Percentiles rank a stretch among this genome's conserved stretches.
Conservation (phyloP, 2,797 vertebrate species). For the Pangasius djambal region DNA sequence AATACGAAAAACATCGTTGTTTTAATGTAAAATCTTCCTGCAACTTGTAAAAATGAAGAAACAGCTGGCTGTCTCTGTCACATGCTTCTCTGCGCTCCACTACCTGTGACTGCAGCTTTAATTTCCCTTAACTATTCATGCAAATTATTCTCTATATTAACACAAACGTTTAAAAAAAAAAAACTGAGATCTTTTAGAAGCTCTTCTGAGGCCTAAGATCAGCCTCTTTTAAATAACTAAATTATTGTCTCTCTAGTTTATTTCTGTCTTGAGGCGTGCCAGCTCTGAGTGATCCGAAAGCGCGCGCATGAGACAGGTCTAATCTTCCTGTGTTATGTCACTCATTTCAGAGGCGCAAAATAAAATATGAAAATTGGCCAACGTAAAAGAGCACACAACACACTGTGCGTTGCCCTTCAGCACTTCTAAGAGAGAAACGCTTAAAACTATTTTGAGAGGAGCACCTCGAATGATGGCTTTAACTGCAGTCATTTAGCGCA, state of each 20-base stretch:
- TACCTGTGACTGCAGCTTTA: conserved; percentile 32
- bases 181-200: not conserved
- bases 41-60: conserved; percentile 1
- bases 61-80: conserved; percentile 14
- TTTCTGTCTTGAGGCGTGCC: not conserved
- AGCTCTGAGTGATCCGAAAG: not conserved
- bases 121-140: conserved; percentile 44
- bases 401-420: not conserved
- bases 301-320: not conserved
- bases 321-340: not conserved
- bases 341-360: not conserved
- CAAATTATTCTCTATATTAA: not conserved
- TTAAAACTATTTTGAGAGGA: not conserved
- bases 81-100: conserved; percentile 48
- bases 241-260: not conserved
- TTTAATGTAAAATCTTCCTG: not conserved
- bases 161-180: not conserved
- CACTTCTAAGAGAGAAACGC: not conserved
- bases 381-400: not conserved
- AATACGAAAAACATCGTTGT: not conserved
- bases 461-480: not conserved
- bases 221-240: not conserved
- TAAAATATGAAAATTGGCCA: not conserved
- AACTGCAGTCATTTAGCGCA: not conserved
- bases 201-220: not conserved